Evolutionary conservation across 2,797 vertebrate species (phyloP).

Genomic region (Synanceia verrucosa): DNA sequence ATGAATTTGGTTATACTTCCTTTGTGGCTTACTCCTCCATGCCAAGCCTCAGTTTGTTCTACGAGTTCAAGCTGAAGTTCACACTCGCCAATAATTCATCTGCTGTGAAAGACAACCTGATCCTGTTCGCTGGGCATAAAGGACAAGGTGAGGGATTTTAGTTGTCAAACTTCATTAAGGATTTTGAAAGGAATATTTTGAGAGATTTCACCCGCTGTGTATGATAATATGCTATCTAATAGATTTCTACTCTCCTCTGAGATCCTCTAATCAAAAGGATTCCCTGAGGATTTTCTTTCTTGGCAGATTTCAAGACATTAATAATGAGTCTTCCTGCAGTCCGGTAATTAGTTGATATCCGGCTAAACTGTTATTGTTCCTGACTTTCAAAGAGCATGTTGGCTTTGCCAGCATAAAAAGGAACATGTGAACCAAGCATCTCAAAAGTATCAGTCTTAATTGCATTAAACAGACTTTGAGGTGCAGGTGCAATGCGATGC

Average conservation of each 20-base stretch:
- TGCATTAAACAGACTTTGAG: slow-evolving; percentile 53
- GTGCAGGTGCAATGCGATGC: slow-evolving; percentile 27
- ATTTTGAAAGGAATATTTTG: slow-evolving; percentile 45
- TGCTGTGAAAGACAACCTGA: slow-evolving; percentile 87
- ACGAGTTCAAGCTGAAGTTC: slow-evolving; percentile 89
- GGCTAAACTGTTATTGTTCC: slow-evolving; percentile 48
- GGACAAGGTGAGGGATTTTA: slow-evolving; percentile 84
- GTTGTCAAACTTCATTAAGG: slow-evolving; percentile 60
- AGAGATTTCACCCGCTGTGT: slow-evolving; percentile 43
- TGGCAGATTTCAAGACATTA: slow-evolving; percentile 50
- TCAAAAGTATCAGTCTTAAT: slow-evolving; percentile 48
- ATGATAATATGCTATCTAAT: slow-evolving; percentile 68
- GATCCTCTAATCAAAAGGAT: slow-evolving; percentile 54
- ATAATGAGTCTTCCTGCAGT: slow-evolving; percentile 43
- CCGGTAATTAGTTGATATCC: slow-evolving; percentile 53
- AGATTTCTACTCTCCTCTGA: slow-evolving; percentile 61
- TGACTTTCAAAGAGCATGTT: slow-evolving; percentile 45
- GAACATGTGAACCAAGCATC: slow-evolving; percentile 21
- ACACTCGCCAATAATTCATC: slow-evolving; percentile 82
- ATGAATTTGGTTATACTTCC: slow-evolving; percentile 87
- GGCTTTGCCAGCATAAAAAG: slow-evolving; percentile 2
- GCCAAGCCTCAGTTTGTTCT: slow-evolving; percentile 82
- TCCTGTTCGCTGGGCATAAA: slow-evolving; percentile 90
- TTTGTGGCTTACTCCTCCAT: slow-evolving; percentile 84
- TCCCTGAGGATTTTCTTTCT: slow-evolving; percentile 48